Percentiles rank a stretch among this genome's conserved stretches.
Evolutionary conservation across 2,888 invertebrate species (phyloP).

Genomic region (Idaea aversata): DNA sequence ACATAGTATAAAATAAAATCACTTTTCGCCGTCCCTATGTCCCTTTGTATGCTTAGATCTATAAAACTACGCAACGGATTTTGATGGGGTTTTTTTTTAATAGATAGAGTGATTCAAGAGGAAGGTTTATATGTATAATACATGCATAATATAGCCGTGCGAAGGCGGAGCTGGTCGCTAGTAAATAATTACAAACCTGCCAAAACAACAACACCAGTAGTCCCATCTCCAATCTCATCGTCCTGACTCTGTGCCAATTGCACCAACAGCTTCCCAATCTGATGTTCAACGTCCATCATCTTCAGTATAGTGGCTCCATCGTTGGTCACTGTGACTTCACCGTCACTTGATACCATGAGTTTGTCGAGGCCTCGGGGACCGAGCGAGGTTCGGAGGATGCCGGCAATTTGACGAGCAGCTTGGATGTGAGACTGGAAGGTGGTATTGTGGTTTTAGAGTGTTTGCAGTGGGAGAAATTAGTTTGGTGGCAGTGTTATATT

Average conservation of each 20-base stretch:
- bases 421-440: slow-evolving; percentile 93
- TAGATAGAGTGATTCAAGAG: no score
- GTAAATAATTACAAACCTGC: no score
- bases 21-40: no score
- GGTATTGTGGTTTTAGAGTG: not conserved
- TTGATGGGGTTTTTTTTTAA: no score
- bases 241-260: slow-evolving; percentile 99
- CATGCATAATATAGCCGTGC: no score
- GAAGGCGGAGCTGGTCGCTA: no score
- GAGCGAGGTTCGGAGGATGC: slow-evolving; percentile 93
- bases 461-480: slow-evolving; percentile 3
- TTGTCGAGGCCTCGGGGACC: slow-evolving; percentile 99
- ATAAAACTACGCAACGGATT: no score
- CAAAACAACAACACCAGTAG: slow-evolving; percentile 96
- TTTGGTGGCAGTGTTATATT: not conserved
- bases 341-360: slow-evolving; percentile 97
- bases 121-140: no score
- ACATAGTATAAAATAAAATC: no score
- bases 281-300: slow-evolving; percentile 99
- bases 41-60: no score
- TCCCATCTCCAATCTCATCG: slow-evolving; percentile 99
- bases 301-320: slow-evolving; percentile 99
- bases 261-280: slow-evolving; percentile 98
- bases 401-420: slow-evolving; percentile 96
- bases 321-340: slow-evolving; percentile 98